Evolutionary conservation across 2,888 invertebrate species (phyloP).

Genomic region (Nysson spinosus): DNA sequence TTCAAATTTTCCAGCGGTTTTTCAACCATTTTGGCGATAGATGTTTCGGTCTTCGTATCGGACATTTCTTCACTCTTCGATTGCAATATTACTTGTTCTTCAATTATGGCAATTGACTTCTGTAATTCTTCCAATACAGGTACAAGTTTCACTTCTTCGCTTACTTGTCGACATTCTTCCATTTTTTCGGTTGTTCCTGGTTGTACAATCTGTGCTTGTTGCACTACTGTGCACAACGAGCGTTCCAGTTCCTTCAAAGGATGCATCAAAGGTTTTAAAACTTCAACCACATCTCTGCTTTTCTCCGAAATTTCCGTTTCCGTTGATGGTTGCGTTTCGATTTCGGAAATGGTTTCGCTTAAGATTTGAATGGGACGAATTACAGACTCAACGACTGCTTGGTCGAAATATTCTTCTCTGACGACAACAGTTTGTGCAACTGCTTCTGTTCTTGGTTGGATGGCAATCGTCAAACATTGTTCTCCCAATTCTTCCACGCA

Average conservation of each 20-base stretch:
- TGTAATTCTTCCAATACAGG: slow-evolving; percentile 30
- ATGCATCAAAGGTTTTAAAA: slow-evolving; percentile 55
- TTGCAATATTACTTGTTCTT: slow-evolving; percentile 14
- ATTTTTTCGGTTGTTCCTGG: slow-evolving; percentile 3
- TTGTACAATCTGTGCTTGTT: slow-evolving; percentile 66
- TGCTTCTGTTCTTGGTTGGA: slow-evolving; percentile 1
- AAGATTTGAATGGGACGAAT: slow-evolving; percentile 29
- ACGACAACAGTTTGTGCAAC: not conserved
- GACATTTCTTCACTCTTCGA: slow-evolving; percentile 72
- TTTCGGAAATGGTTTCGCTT: slow-evolving; percentile 53
- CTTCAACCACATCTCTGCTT: slow-evolving; percentile 20
- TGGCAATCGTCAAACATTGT: slow-evolving; percentile 25
- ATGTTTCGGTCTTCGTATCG: not conserved
- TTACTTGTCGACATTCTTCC: not conserved
- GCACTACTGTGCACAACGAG: slow-evolving; percentile 38
- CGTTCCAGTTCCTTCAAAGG: slow-evolving; percentile 36
- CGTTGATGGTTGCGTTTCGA: slow-evolving; percentile 21
- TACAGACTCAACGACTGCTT: slow-evolving; percentile 19
- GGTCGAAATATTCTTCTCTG: slow-evolving; percentile 17
- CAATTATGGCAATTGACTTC: slow-evolving; percentile 23
- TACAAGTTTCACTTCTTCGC: slow-evolving; percentile 8
- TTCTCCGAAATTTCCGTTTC: slow-evolving; percentile 12
- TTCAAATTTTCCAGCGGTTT: slow-evolving; percentile 23
- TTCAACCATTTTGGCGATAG: slow-evolving; percentile 14
- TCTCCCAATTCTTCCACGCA: slow-evolving; percentile 33